A percentile compares a stretch with the other conserved stretches of the same genome.
These are phyloP conservation scores for Meandrina meandrites DNA, from an alignment of 92 coral and sea anemone genomes.

Conservation along the genomic window DNA sequence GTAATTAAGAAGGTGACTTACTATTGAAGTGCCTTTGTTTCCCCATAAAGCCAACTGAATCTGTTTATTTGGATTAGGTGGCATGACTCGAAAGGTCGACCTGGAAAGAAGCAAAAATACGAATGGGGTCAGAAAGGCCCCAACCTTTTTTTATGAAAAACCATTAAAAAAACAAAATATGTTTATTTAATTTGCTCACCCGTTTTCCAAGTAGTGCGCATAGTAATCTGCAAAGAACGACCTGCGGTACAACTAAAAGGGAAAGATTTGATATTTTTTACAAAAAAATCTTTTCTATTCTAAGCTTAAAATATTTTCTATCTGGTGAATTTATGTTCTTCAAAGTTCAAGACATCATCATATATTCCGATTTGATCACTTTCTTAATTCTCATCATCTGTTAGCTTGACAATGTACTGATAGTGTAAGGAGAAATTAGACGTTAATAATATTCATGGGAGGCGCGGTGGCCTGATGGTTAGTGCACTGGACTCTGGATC, in stretches of 20 bases:
- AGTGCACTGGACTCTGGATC: too few relatives aligned
- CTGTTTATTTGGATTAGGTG: constrained; percentile 65
- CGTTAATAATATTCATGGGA: background rate
- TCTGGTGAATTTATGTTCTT: background rate
- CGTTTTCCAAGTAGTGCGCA: constrained; percentile 31
- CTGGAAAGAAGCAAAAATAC: constrained; percentile 14
- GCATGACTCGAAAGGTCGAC: constrained; percentile 23
- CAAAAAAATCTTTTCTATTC: background rate
- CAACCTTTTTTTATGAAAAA: background rate
- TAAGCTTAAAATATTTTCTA: background rate
- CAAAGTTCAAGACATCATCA: background rate
- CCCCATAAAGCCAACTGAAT: constrained; percentile 84
- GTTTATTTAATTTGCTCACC: constrained; percentile 48
- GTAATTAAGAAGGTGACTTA: constrained; percentile 15
- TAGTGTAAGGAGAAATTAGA: background rate
- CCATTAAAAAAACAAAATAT: background rate
- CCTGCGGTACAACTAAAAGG: constrained; percentile 67
- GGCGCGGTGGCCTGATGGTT: too few relatives aligned
- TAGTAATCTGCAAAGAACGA: constrained; percentile 81
- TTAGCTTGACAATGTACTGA: background rate
- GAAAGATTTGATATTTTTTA: background rate
- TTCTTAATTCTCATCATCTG: background rate
- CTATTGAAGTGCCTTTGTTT: constrained; percentile 76
- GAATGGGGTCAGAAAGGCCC: background rate
- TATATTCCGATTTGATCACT: background rate